Evolutionary conservation across 2,888 invertebrate genomes (phyloP), one percentile per base, ranked within the genome.

Genomic region (Luperina nickerlii): DNA sequence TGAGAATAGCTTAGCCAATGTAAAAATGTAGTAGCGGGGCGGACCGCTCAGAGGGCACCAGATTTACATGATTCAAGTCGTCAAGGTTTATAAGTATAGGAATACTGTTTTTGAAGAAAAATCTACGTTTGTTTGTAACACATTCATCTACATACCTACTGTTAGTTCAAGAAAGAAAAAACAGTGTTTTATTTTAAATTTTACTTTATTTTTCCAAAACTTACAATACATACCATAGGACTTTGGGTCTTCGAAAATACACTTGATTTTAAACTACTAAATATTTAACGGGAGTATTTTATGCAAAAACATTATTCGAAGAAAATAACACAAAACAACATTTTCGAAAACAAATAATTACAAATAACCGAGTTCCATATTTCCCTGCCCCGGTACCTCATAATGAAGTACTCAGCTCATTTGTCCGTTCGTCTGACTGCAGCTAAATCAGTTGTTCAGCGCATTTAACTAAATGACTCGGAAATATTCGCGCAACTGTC

Each of bases 381-480:
- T 78, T 1, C 13, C 90, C 69, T 75, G 54, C 71, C n/a, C n/a
- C 82, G 90, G 92, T 94, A 87, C 95, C 13, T 74, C 89, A 82
- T 95, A 95, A 95, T 94, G 95, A 93, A 95, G 93, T 89, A 91
- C 89, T 93, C 90, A 84, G 84, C 90, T 91, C 91, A 94, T 94
- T 94, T 93, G 93, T 94, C 92, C 69, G 90, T 89, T 80, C 67
- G 89, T 91, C 87, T 86, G 90, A 91, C 84, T 81, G 87, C 78
- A 71, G 80, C 87, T 80, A 84, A 92, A 90, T 93, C 89, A 90
- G 89, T 88, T 88, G 82, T 76, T 76, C 76, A 84, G 60, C 72
- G 74, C 87, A 83, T 84, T 90, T 88, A 86, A 82, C 84, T 91
- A 85, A 90, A 91, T 88, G 88, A 89, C 88, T 78, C 45, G 83